Evolutionary conservation across 2,113 vertebrate species (phyloP).

Genomic region (Eretmochelys imbricata): DNA sequence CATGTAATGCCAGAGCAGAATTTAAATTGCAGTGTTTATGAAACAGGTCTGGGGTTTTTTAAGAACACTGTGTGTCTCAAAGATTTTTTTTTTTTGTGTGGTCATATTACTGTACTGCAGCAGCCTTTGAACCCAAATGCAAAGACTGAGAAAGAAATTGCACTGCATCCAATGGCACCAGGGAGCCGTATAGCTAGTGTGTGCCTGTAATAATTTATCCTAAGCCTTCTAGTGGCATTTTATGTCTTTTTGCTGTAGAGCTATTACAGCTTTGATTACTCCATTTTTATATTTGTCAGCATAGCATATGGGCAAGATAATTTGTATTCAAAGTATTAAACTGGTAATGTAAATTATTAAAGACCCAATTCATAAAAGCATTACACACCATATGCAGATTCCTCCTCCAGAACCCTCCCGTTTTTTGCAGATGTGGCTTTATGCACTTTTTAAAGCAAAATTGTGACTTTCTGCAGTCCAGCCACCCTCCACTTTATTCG

Average conservation of each 20-base stretch:
- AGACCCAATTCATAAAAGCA: conserved; percentile 78
- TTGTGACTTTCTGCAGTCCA: fast-evolving
- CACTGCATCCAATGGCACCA: conserved; percentile 70
- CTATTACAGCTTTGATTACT: conserved; percentile 81
- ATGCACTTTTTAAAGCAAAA: not conserved
- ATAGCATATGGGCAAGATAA: conserved; percentile 77
- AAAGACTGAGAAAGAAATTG: conserved; percentile 69
- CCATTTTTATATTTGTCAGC: conserved; percentile 82
- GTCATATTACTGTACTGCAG: not conserved
- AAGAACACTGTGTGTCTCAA: not conserved
- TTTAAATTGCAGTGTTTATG: conserved; percentile 45
- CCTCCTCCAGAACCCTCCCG: not conserved
- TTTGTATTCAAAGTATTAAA: conserved; percentile 82
- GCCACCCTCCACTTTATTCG: not conserved
- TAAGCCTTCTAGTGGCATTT: conserved; percentile 76
- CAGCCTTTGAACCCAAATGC: conserved; percentile 48
- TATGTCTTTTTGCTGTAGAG: conserved; percentile 77
- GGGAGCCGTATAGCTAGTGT: conserved; percentile 71
- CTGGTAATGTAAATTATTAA: conserved; percentile 81
- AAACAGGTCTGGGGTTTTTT: conserved; percentile 11
- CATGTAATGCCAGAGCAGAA: conserved; percentile 49
- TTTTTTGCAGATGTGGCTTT: conserved; percentile 41
- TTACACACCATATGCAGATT: conserved; percentile 73
- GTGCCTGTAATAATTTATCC: conserved; percentile 77
- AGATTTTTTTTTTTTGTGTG: not conserved